These are phyloP conservation scores for Pterostichus madidus DNA, from an alignment of 2,888 invertebrate genomes.

Conservation along the genomic window DNA sequence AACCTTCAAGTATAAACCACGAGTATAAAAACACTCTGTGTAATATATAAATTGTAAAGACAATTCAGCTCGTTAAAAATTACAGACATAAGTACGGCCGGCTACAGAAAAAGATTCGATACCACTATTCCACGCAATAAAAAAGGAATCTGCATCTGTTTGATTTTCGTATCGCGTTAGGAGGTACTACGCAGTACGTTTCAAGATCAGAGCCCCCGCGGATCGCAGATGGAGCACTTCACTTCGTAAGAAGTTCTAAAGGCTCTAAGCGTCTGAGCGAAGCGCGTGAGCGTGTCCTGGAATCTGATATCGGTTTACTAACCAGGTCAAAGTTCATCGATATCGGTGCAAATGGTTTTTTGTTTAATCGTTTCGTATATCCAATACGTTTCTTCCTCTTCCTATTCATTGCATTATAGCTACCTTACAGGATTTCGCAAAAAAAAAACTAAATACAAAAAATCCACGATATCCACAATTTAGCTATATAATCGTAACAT, in stretches of 20 bases:
- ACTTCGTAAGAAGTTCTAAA: slow-evolving; percentile 14
- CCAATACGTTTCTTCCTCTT: slow-evolving; percentile 9
- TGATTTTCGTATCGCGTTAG: too few relatives aligned
- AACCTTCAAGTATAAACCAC: too few relatives aligned
- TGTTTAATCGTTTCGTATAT: slow-evolving; percentile 42
- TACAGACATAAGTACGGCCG: too few relatives aligned
- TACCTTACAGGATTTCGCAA: background rate
- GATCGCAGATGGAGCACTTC: slow-evolving; percentile 14
- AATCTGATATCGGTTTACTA: slow-evolving; percentile 54
- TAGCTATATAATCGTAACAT: too few relatives aligned
- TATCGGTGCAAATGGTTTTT: slow-evolving; percentile 26
- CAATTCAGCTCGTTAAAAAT: too few relatives aligned
- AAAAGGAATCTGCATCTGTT: too few relatives aligned
- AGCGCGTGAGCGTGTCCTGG: slow-evolving; percentile 27
- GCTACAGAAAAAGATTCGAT: too few relatives aligned
- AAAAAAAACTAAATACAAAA: too few relatives aligned
- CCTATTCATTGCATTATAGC: background rate
- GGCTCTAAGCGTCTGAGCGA: slow-evolving; percentile 1
- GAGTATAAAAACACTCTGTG: too few relatives aligned
- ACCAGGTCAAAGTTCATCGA: slow-evolving; percentile 61
- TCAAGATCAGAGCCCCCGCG: background rate
- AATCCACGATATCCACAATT: too few relatives aligned
- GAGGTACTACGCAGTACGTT: background rate
- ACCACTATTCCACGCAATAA: too few relatives aligned
- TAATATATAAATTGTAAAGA: too few relatives aligned